A percentile compares a stretch with the other conserved stretches of the same genome.
phyloP scores from a whole-genome alignment of 1,140 invertebrate species.

The Eurosta solidaginis region DNA sequence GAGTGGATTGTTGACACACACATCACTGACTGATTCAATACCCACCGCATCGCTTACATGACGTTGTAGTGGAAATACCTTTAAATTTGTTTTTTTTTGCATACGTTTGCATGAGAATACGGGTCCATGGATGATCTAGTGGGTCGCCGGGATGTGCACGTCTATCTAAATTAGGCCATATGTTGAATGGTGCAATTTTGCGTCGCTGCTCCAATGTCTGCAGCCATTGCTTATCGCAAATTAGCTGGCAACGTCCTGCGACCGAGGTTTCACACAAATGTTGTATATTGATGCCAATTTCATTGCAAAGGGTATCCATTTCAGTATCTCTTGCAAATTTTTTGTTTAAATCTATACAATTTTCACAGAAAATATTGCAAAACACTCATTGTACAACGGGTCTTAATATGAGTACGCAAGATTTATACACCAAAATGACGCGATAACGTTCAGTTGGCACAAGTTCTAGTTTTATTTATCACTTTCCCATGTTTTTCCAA shows the following conservation, averaged over 20 bases:
- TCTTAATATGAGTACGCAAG: not conserved
- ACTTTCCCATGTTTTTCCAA: too few relatives aligned
- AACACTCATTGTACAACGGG: too few relatives aligned
- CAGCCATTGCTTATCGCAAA: conserved; percentile 71
- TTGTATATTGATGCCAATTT: conserved; percentile 68
- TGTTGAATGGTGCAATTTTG: conserved; percentile 58
- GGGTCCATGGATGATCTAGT: conserved; percentile 52
- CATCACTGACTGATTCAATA: not conserved
- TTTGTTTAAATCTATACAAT: not conserved
- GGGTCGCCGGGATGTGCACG: conserved; percentile 47
- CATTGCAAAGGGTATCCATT: conserved; percentile 67
- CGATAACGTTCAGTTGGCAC: too few relatives aligned
- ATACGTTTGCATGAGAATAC: conserved; percentile 55
- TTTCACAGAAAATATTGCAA: too few relatives aligned
- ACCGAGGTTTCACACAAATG: conserved; percentile 66
- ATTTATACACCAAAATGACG: not conserved
- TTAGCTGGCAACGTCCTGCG: conserved; percentile 64
- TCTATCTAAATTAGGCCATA: conserved; percentile 56
- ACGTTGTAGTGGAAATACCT: conserved; percentile 73
- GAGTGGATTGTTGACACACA: conserved; percentile 63
- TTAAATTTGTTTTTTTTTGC: conserved; percentile 64
- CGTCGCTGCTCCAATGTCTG: conserved; percentile 66
- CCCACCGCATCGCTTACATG: conserved; percentile 57
- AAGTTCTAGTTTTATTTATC: too few relatives aligned
- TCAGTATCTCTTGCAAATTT: not conserved